Conservation (phyloP, 2,888 invertebrate species). For the Clostera curtula region DNA sequence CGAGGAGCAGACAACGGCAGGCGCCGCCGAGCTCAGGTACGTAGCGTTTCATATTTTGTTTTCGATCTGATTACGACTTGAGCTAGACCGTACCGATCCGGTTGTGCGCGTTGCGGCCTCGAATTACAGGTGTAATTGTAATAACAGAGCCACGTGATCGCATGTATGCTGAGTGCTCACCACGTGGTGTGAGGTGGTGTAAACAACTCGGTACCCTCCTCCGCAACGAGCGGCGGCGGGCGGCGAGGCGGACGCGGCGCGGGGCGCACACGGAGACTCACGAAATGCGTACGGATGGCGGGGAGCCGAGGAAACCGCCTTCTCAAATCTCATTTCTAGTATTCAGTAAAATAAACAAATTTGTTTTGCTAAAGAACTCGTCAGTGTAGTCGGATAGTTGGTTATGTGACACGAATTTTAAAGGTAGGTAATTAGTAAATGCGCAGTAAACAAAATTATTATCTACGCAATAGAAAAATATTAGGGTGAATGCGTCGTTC, state of each 20-base stretch:
- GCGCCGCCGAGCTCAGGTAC: slow-evolving; percentile 68
- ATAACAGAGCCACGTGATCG: slow-evolving; percentile 56
- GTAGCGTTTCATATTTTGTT: slow-evolving; percentile 56
- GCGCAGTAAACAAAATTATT: too few relatives aligned
- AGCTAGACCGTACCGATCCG: slow-evolving; percentile 27
- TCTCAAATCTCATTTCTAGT: too few relatives aligned
- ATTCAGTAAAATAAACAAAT: too few relatives aligned
- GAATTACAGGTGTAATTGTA: slow-evolving; percentile 38
- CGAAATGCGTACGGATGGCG: slow-evolving; percentile 17
- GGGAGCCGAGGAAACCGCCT: too few relatives aligned
- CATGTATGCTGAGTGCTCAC: slow-evolving; percentile 43
- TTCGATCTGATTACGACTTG: slow-evolving; percentile 52
- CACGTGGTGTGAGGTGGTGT: slow-evolving; percentile 62
- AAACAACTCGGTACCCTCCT: slow-evolving; percentile 55
- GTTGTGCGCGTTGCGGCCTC: slow-evolving; percentile 26
- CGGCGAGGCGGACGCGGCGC: too few relatives aligned
- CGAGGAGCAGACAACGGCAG: slow-evolving; percentile 53
- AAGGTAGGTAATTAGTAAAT: too few relatives aligned
- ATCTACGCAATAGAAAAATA: too few relatives aligned
- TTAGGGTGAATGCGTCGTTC: too few relatives aligned
- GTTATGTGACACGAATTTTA: too few relatives aligned
- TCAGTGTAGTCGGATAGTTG: too few relatives aligned
- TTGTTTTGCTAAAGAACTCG: too few relatives aligned
- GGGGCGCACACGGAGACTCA: slow-evolving; percentile 4
- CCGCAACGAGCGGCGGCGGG: slow-evolving; percentile 22